Evolutionary conservation across 2,888 invertebrate species (phyloP).

Genomic region (Clitarchus hookeri): DNA sequence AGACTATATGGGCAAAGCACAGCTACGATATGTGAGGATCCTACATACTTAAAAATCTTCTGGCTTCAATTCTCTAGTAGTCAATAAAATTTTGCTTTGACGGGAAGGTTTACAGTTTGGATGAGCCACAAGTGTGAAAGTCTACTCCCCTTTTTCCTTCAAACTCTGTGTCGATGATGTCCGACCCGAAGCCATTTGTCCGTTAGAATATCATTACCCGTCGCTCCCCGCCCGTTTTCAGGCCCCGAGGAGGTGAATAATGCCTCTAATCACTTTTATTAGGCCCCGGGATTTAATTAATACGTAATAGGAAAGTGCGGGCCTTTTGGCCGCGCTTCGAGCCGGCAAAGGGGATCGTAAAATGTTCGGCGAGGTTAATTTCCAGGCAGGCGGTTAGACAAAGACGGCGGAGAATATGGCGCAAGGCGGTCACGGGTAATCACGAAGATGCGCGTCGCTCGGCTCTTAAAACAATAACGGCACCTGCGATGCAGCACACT

Average conservation of each 20-base stretch:
- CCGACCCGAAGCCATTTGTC: background rate
- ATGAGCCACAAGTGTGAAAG: too few species aligned
- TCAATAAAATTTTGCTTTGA: too few species aligned
- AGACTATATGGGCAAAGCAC: too few species aligned
- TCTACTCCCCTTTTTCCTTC: too few species aligned
- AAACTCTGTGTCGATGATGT: background rate
- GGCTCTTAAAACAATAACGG: background rate
- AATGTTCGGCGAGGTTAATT: background rate
- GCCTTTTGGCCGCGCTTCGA: background rate
- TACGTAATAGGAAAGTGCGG: background rate
- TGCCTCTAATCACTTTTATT: constrained; percentile 14
- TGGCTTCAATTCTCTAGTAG: too few species aligned
- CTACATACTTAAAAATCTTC: too few species aligned
- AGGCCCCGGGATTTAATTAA: background rate
- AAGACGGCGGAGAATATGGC: too few species aligned
- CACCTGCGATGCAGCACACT: background rate
- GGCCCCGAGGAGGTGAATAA: background rate
- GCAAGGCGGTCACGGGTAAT: background rate
- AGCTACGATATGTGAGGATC: too few species aligned
- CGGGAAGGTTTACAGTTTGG: too few species aligned
- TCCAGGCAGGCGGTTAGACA: background rate
- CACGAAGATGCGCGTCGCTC: background rate
- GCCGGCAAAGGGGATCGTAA: background rate
- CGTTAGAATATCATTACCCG: background rate
- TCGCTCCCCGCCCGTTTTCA: background rate